phyloP scores from a whole-genome alignment of 2,888 invertebrate species.

The Taphrorychus bicolor region DNA sequence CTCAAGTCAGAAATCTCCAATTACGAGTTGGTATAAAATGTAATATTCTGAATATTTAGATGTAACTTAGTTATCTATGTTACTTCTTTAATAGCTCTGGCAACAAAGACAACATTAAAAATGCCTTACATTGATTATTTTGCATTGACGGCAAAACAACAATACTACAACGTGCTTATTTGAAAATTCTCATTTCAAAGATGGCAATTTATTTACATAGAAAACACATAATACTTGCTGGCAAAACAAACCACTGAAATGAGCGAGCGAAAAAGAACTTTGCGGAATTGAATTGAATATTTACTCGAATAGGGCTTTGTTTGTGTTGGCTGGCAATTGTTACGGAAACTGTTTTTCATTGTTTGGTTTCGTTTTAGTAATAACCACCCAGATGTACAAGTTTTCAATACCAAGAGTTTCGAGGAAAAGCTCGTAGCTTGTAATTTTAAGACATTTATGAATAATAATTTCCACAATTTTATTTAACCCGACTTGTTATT shows the following conservation, averaged over 20 bases:
- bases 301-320: constrained; percentile 4
- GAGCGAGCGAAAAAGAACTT: constrained; percentile 4
- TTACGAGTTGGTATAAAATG: too few relatives aligned
- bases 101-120: background rate
- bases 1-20: too few relatives aligned
- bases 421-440: background rate
- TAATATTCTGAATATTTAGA: too few relatives aligned
- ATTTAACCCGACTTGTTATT: background rate
- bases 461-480: background rate
- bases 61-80: too few relatives aligned
- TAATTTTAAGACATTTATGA: background rate
- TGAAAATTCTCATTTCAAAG: constrained; percentile 2
- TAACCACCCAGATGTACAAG: background rate
- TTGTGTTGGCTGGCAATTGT: background rate
- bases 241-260: constrained; percentile 7
- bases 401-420: background rate
- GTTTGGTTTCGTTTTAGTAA: background rate
- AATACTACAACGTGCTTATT: background rate
- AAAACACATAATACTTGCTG: constrained; percentile 8
- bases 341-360: background rate
- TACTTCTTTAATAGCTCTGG: too few relatives aligned
- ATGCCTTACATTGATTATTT: background rate
- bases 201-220: constrained; percentile 9
- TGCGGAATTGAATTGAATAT: constrained; percentile 4
- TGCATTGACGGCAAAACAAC: background rate